A percentile compares a stretch with the other conserved stretches of the same genome.
Conservation (phyloP, 2,888 invertebrate genomes). For the Drosophila anomalata region DNA sequence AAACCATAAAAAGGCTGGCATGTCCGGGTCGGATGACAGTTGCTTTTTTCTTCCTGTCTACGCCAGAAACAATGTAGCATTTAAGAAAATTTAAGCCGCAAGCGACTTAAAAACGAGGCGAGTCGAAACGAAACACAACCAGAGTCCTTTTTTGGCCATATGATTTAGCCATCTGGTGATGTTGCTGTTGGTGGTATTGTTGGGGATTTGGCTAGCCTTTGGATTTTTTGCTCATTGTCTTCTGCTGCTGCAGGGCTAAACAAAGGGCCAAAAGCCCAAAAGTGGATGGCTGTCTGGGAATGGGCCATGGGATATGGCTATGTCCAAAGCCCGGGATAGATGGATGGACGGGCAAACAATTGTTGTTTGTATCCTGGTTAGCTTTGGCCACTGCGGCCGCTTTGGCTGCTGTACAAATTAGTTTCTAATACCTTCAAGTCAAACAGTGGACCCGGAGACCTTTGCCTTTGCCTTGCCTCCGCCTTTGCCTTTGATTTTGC, state of each 20-base stretch:
- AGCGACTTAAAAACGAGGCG: conserved; percentile 74
- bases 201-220: conserved; percentile 59
- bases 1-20: conserved; percentile 76
- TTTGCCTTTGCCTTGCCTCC: conserved; percentile 22
- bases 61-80: conserved; percentile 70
- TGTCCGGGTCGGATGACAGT: conserved; percentile 32
- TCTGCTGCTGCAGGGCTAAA: conserved; percentile 53
- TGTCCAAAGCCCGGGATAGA: conserved; percentile 69
- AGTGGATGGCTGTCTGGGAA: conserved; percentile 42
- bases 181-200: conserved; percentile 30
- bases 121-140: conserved; percentile 25
- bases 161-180: conserved; percentile 64
- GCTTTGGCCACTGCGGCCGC: conserved; percentile 15
- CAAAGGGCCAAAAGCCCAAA: conserved; percentile 29
- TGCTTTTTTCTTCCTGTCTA: conserved; percentile 19
- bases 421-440: conserved; percentile 81
- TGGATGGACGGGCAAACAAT: conserved; percentile 73
- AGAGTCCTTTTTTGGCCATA: conserved; percentile 60
- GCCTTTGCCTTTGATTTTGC: conserved; percentile 15
- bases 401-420: conserved; percentile 68
- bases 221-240: conserved; percentile 54
- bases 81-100: conserved; percentile 79
- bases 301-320: not conserved
- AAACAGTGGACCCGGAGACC: conserved; percentile 59
- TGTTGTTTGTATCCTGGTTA: conserved; percentile 69